These are phyloP conservation scores for Listrodromus nycthemerus DNA, from an alignment of 2,888 invertebrate genomes.

Conservation along the genomic window DNA sequence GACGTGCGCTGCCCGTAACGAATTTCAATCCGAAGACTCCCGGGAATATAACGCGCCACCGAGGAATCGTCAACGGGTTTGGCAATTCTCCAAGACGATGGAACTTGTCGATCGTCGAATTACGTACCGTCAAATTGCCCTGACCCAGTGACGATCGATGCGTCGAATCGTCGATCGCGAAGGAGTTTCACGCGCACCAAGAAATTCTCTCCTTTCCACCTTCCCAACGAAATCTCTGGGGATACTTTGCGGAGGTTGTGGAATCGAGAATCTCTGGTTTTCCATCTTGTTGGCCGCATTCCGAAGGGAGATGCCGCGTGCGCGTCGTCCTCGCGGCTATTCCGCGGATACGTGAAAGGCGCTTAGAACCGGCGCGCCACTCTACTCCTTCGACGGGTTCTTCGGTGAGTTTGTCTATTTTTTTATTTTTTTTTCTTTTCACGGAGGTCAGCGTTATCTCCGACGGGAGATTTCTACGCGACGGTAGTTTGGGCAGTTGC, in stretches of 20 bases:
- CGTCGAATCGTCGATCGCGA: conserved; percentile 23
- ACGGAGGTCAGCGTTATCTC: neutral
- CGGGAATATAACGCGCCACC: neutral
- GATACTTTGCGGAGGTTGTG: neutral
- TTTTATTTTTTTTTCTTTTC: neutral
- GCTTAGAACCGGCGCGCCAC: neutral
- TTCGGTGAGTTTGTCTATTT: neutral
- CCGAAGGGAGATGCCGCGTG: neutral
- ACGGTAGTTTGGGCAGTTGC: neutral
- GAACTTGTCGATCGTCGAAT: neutral
- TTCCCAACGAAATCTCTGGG: neutral
- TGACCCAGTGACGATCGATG: conserved; percentile 21
- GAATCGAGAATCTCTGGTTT: conserved; percentile 22
- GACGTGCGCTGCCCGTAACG: neutral
- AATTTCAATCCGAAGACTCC: conserved; percentile 10
- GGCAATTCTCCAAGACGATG: neutral
- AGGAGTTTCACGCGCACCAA: neutral
- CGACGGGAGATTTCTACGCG: neutral
- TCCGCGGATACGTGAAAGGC: conserved; percentile 11
- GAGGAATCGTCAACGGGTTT: neutral
- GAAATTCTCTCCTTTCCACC: neutral
- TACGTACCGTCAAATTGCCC: neutral
- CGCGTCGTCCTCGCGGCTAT: conserved; percentile 23
- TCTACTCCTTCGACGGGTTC: neutral
- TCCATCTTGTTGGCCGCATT: conserved; percentile 18